phyloP scores from a whole-genome alignment of 35 echinoderm and acorn worm species.

The Patiria miniata region DNA sequence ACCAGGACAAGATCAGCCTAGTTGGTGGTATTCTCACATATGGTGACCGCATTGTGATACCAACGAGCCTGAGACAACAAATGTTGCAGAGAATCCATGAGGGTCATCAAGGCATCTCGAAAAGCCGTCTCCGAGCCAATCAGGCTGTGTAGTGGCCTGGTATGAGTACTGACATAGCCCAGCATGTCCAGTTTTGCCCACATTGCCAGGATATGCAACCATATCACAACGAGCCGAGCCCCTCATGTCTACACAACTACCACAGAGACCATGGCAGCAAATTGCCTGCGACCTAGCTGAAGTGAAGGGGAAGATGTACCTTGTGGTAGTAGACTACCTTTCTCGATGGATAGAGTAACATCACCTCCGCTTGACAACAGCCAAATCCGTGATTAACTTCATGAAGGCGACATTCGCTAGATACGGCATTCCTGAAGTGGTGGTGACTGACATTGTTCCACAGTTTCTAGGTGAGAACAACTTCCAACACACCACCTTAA shows the following conservation, averaged over 20 bases:
- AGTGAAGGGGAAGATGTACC: not conserved
- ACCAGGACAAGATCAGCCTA: not conserved
- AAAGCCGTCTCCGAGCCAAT: no score
- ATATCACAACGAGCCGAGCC: not conserved
- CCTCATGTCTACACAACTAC: not conserved
- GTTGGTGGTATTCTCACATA: not conserved
- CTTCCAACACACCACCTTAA: conserved; percentile 6
- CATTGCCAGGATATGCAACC: no score
- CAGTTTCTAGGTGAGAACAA: not conserved
- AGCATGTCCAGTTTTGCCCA: no score
- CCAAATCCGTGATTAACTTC: not conserved
- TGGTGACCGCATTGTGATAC: no score
- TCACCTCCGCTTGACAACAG: not conserved
- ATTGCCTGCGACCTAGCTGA: no score
- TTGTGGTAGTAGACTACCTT: not conserved
- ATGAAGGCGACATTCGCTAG: not conserved
- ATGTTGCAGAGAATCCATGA: no score
- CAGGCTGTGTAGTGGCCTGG: not conserved
- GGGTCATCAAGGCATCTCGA: no score
- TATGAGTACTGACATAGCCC: no score
- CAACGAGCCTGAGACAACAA: no score
- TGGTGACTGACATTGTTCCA: conserved; percentile 3
- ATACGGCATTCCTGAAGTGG: no score
- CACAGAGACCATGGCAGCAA: no score
- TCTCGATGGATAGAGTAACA: not conserved